A percentile compares a stretch with the other conserved stretches of the same genome.
Conservation (phyloP, 2,113 vertebrate species). For the Sapajus apella region DNA sequence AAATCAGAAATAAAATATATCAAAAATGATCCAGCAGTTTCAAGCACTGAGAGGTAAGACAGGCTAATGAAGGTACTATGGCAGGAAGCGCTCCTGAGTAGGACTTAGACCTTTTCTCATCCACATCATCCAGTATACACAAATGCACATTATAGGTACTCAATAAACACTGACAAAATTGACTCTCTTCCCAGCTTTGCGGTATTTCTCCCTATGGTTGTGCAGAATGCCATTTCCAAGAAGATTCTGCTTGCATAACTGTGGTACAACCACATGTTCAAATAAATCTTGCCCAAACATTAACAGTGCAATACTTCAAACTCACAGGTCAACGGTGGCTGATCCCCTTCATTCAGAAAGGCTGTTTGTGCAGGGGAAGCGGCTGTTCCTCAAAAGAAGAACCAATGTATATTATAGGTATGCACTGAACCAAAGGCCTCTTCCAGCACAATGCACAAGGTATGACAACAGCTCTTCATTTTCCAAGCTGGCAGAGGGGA, state of each 20-base stretch:
- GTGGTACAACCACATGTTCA: not conserved
- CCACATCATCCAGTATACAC: not conserved
- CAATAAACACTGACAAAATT: not conserved
- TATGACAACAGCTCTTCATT: constrained; percentile 48
- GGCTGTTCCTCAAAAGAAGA: not conserved
- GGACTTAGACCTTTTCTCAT: not conserved
- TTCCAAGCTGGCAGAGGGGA: constrained; percentile 63
- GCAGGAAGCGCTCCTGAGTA: not conserved
- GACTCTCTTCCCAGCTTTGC: not conserved
- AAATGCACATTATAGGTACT: not conserved
- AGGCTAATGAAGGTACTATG: not conserved
- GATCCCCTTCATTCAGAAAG: constrained; percentile 11
- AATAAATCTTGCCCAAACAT: not conserved
- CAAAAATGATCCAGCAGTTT: not conserved
- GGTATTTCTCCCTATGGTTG: not conserved
- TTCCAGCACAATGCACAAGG: constrained; percentile 43
- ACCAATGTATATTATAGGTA: not conserved
- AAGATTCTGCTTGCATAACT: not conserved
- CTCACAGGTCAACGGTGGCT: not conserved
- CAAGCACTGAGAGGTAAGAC: not conserved
- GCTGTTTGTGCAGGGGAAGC: not conserved
- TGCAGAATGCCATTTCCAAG: constrained; percentile 9
- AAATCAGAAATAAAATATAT: not conserved
- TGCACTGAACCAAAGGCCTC: constrained; percentile 33
- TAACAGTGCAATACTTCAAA: not conserved